phyloP scores from a whole-genome alignment of 2,797 vertebrate genomes.

The Gobio occitaniae region DNA sequence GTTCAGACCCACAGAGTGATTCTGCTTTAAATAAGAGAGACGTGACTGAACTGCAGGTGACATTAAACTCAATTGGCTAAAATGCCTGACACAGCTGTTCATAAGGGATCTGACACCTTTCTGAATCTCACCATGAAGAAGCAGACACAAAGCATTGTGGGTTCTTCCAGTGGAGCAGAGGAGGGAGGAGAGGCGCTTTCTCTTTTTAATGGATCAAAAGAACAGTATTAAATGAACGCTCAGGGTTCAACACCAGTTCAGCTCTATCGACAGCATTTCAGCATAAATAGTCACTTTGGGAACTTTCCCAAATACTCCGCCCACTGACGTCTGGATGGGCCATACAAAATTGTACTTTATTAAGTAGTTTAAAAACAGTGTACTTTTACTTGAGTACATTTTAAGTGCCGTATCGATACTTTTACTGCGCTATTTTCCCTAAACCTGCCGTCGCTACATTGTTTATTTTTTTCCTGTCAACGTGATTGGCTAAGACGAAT shows the following conservation, averaged over 20 bases:
- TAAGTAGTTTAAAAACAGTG: too few species aligned
- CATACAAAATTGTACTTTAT: too few species aligned
- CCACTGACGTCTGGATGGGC: too few species aligned
- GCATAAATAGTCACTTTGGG: background rate
- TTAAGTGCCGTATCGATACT: too few species aligned
- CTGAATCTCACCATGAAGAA: constrained; percentile 1
- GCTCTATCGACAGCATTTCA: background rate
- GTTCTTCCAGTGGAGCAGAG: background rate
- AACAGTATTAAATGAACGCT: background rate
- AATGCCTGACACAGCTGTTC: constrained; percentile 21
- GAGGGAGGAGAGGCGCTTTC: constrained; percentile 10
- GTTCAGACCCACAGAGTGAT: constrained; percentile 69
- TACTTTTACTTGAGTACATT: too few species aligned
- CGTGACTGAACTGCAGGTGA: constrained; percentile 61
- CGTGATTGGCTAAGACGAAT: too few species aligned
- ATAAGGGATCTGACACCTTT: constrained; percentile 24
- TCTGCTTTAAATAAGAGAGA: constrained; percentile 66
- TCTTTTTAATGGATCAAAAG: background rate
- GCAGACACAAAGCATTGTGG: constrained; percentile 22
- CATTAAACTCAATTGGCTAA: constrained; percentile 43
- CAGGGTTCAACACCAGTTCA: constrained; percentile 4
- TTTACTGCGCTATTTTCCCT: too few species aligned
- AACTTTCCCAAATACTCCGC: background rate
- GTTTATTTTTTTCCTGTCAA: too few species aligned
- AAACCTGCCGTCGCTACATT: too few species aligned